Evolutionary conservation across 2,888 invertebrate species (phyloP), one percentile per base, ranked within the genome.

Genomic region (Pseudolycoriella hygida): DNA sequence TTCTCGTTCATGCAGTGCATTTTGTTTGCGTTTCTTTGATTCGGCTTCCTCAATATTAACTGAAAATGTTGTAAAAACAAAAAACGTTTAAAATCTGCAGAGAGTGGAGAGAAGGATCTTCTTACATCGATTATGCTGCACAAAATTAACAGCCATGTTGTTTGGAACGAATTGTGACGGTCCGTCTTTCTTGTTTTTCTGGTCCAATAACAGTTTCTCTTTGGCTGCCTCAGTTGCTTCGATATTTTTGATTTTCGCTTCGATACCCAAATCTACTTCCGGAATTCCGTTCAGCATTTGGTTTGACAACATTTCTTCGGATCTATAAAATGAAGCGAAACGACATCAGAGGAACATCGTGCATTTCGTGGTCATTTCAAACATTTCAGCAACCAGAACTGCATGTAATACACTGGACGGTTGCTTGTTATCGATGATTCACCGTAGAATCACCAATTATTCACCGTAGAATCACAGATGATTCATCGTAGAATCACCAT

Each of bases 271-370:
- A 67, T 99, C 97, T 0, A 99, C 90, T 71, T 99, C 98, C 0
- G 98, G 98, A 52, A 99, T 98, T 32, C 98, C 98, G 59, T 92
- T 96, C 3, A 99, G 71, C 98, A 98, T 99, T 71, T 98, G 97
- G 73, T 97, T 96, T 3, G 97, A 97, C 55, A 99, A 75, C 92
- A 98, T 96, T 69, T 98, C 98, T 64, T 98, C 97, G 2, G 89
- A 93, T 58, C 84, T 59, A 46, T 2, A 43, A 18, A 25, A 17
- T 41, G 3, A 41, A 41, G 14, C 17, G 15, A 41, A 20, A 15
- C 3, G 39, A 15, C 20, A 6, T n/a, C n/a, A n/a, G n/a, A n/a
- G n/a, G n/a, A n/a, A n/a, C n/a, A n/a, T n/a, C n/a, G n/a, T n/a
- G n/a, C n/a, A n/a, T n/a, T n/a, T n/a, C n/a, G n/a, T n/a, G n/a